Conservation (phyloP, 2,113 vertebrate species). For the Myiagra hebetior region DNA sequence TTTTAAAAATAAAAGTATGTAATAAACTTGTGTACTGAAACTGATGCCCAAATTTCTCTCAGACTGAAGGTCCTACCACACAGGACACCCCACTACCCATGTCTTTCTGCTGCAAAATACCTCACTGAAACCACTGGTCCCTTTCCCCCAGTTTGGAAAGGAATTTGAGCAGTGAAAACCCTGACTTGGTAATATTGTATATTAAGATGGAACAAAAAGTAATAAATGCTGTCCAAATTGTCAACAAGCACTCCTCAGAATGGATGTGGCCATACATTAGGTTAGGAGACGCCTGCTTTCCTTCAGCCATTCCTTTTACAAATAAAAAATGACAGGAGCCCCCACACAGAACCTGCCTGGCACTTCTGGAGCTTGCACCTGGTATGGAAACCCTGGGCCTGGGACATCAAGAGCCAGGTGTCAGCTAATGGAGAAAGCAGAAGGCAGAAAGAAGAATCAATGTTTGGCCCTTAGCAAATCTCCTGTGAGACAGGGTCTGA, state of each 20-base stretch:
- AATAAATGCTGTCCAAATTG: neutral
- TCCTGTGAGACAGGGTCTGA: neutral
- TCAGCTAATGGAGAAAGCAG: neutral
- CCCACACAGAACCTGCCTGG: neutral
- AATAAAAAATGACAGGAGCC: neutral
- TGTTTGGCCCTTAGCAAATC: neutral
- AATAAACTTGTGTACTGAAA: neutral
- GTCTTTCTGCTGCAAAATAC: neutral
- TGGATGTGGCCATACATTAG: neutral
- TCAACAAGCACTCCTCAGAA: neutral
- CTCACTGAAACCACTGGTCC: neutral
- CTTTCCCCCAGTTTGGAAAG: neutral
- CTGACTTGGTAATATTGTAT: neutral
- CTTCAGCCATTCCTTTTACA: neutral
- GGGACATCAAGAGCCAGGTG: neutral
- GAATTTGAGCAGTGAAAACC: neutral
- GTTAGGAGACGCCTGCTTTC: neutral
- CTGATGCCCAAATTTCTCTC: neutral
- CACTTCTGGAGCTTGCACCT: neutral
- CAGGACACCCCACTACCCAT: neutral
- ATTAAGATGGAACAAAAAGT: neutral
- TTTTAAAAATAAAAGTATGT: neutral
- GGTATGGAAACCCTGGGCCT: neutral
- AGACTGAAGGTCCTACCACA: neutral
- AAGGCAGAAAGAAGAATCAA: neutral